Base-by-base conservation (phyloP, 1,140 invertebrate species). In the Aphaenogaster floridana region DNA sequence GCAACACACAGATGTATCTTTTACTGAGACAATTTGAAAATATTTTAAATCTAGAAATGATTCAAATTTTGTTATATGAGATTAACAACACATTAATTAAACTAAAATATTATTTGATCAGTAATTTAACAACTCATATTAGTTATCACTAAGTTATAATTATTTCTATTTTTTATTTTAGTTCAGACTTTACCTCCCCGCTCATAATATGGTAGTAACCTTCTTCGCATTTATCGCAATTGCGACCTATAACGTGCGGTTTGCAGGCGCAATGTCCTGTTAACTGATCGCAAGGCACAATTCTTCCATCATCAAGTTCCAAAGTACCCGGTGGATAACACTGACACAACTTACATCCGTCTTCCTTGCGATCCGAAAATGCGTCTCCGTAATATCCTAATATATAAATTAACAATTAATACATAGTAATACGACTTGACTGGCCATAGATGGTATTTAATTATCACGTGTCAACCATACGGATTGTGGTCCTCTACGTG, bases 171-270 rank as follows among this genome's bases (percentile, higher is more conserved):
- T 45, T 39, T 45, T 45, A 68, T 68, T 68, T 66, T 21, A 78
- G 13, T 64, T 59, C 8, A n/a, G 42, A 64, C 1, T 45, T 63
- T 95, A 96, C 96, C 89, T 98, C 97, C 4, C 98, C 98, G 78
- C 97, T 98, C 9, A 96, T 95, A 79, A 99, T 97, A 88, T 99
- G 97, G 92, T 97, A 99, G 94, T 97, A 98, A 0, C 98, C 98
- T 72, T 98, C 96, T 91, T 98, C 97, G 93, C 99, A 99, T 87
- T 97, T 96, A 76, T 99, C 98, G 94, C 99, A 99, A 93, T 98
- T 98, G 52, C 96, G 96, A 6, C 99, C 99, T 61, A 97, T 96
- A 0, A 99, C 98, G 93, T 99, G 97, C 0, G 97, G 96, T 81
- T 98, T 97, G 94, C 99, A 99, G 2, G 96, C 95, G 91, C 99